phyloP scores from a whole-genome alignment of 2,113 vertebrate genomes.

The Rhinichthys klamathensis region DNA sequence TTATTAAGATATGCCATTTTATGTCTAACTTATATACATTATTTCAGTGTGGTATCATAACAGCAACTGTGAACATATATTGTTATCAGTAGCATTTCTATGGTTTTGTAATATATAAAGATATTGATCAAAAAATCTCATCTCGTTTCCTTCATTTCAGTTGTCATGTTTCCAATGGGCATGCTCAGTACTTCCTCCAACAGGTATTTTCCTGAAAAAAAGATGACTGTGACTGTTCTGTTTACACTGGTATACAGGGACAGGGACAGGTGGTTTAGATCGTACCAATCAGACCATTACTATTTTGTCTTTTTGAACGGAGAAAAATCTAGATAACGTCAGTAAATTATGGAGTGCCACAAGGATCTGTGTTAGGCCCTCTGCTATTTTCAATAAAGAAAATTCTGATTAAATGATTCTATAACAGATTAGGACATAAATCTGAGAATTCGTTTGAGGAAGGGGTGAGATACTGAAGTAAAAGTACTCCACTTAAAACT shows the following conservation, averaged over 20 bases:
- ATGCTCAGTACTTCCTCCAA: background rate
- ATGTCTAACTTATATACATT: slow-evolving; percentile 68
- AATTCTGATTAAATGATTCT: background rate
- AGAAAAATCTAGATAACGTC: too few species aligned
- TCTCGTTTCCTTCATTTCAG: slow-evolving; percentile 70
- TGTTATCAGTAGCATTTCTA: slow-evolving; percentile 78
- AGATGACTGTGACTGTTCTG: too few species aligned
- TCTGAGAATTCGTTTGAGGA: background rate
- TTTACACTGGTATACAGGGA: too few species aligned
- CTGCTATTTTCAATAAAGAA: too few species aligned
- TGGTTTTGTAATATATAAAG: slow-evolving; percentile 77
- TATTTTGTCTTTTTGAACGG: too few species aligned
- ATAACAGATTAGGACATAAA: background rate
- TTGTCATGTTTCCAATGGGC: slow-evolving; percentile 24
- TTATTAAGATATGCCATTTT: slow-evolving; percentile 56
- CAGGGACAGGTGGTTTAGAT: too few species aligned
- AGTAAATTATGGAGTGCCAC: too few species aligned
- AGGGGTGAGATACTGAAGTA: background rate
- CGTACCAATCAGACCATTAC: too few species aligned
- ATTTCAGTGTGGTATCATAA: slow-evolving; percentile 72
- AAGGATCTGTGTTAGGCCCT: too few species aligned
- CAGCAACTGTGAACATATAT: slow-evolving; percentile 79
- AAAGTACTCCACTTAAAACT: background rate
- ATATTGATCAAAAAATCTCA: slow-evolving; percentile 75
- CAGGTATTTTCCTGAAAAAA: background rate